These are phyloP conservation scores for Graphium colonna DNA, from an alignment of 2,888 invertebrate species.

Conservation along the genomic window DNA sequence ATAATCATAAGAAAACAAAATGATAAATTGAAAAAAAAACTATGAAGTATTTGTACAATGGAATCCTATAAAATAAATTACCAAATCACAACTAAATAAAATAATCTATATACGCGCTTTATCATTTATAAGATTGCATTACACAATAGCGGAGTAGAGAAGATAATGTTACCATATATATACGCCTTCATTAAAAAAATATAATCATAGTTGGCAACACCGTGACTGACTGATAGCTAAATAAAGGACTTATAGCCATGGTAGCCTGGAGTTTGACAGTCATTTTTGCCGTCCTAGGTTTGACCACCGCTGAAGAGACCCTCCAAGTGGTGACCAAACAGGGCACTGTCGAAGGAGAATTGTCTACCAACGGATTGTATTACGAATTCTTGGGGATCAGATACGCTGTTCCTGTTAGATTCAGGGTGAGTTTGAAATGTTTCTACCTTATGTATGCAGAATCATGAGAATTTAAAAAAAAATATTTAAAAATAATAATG, in stretches of 20 bases:
- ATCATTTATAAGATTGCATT: neutral
- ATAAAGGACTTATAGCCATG: conserved; percentile 24
- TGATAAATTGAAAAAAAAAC: too few relatives aligned
- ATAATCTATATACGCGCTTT: conserved; percentile 4
- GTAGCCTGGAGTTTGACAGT: conserved; percentile 27
- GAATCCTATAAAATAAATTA: too few relatives aligned
- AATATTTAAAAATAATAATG: too few relatives aligned
- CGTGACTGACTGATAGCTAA: neutral
- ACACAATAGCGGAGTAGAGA: neutral
- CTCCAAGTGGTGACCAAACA: conserved; percentile 56
- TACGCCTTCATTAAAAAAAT: conserved; percentile 14
- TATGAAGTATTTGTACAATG: too few relatives aligned
- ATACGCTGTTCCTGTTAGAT: conserved; percentile 58
- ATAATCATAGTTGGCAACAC: conserved; percentile 17
- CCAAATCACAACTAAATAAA: neutral
- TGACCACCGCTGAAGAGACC: conserved; percentile 38
- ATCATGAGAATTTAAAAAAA: too few relatives aligned
- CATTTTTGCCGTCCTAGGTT: conserved; percentile 37
- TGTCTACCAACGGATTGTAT: conserved; percentile 50
- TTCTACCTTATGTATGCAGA: too few relatives aligned
- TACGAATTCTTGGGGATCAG: conserved; percentile 64
- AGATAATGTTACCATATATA: conserved; percentile 14
- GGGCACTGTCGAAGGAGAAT: conserved; percentile 59
- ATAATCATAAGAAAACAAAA: too few relatives aligned
- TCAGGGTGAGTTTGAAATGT: conserved; percentile 57